phyloP scores from a whole-genome alignment of 2,797 vertebrate species.

The Poecile montanus region DNA sequence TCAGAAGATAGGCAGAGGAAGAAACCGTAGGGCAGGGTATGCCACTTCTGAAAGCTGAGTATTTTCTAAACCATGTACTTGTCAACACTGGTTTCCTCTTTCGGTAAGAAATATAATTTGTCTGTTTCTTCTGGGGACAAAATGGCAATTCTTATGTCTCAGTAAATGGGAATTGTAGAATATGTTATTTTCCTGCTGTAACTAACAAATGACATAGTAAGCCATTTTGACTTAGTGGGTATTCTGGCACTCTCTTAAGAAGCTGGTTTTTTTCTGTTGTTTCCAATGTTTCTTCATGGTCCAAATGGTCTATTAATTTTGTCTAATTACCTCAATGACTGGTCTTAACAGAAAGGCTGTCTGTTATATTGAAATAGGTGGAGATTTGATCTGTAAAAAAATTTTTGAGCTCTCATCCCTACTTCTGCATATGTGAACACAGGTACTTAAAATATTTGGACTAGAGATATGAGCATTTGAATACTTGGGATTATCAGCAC shows the following conservation, averaged over 20 bases:
- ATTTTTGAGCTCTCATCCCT: not conserved
- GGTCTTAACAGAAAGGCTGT: not conserved
- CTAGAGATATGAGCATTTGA: not conserved
- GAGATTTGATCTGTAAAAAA: not conserved
- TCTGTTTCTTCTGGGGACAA: not conserved
- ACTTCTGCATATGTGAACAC: not conserved
- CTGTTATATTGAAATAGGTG: not conserved
- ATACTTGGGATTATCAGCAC: not conserved
- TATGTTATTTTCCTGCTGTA: not conserved
- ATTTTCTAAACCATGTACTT: not conserved
- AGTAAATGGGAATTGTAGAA: not conserved
- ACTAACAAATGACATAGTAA: not conserved
- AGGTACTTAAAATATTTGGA: not conserved
- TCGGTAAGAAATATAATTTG: not conserved
- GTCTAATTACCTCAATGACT: not conserved
- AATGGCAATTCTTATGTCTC: not conserved
- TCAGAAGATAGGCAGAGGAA: not conserved
- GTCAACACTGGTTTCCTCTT: not conserved
- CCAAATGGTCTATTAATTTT: not conserved
- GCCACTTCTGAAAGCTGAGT: not conserved
- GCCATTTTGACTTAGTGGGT: not conserved
- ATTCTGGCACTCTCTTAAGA: not conserved
- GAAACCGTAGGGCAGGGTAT: not conserved
- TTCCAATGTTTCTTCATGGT: not conserved
- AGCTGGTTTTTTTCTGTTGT: not conserved